Evolutionary conservation across 2,113 vertebrate genomes (phyloP).

Genomic region (Chaetorhynchus papuensis): DNA sequence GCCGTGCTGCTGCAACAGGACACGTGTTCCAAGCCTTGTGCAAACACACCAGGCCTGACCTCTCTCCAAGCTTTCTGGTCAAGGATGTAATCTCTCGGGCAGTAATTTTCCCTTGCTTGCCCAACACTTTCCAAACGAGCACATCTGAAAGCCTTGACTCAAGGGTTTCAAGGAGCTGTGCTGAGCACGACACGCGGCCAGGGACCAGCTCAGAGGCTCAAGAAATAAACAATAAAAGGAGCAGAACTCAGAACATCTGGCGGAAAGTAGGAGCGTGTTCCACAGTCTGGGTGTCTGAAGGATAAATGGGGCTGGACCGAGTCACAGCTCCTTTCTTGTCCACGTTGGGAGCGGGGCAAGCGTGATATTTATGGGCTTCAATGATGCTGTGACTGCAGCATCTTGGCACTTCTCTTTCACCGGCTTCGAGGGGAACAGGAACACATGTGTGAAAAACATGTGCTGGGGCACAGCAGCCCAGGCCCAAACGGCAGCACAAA

Average conservation of each 20-base stretch:
- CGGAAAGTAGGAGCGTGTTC: not conserved
- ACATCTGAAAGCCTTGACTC: not conserved
- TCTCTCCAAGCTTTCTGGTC: not conserved
- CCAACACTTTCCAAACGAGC: conserved; percentile 33
- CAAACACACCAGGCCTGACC: not conserved
- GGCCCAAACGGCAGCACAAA: not conserved
- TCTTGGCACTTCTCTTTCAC: conserved; percentile 1
- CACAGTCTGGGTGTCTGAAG: not conserved
- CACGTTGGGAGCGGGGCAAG: not conserved
- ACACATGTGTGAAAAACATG: conserved; percentile 19
- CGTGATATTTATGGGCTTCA: not conserved
- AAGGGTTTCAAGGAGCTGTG: conserved; percentile 13
- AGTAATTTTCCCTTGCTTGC: conserved; percentile 4
- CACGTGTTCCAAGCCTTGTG: not conserved
- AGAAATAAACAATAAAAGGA: conserved; percentile 25
- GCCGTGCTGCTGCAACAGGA: fast-evolving
- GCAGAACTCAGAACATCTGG: conserved; percentile 42
- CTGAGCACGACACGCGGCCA: not conserved
- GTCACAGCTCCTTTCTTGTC: not conserved
- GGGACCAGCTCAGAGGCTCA: not conserved
- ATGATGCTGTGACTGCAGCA: not conserved
- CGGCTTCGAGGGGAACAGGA: not conserved
- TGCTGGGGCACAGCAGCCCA: not conserved
- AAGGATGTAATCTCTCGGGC: not conserved
- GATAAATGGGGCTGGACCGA: conserved; percentile 14